Base-by-base conservation (phyloP, 2,888 invertebrate genomes). In the Hypomecis atomaria region DNA sequence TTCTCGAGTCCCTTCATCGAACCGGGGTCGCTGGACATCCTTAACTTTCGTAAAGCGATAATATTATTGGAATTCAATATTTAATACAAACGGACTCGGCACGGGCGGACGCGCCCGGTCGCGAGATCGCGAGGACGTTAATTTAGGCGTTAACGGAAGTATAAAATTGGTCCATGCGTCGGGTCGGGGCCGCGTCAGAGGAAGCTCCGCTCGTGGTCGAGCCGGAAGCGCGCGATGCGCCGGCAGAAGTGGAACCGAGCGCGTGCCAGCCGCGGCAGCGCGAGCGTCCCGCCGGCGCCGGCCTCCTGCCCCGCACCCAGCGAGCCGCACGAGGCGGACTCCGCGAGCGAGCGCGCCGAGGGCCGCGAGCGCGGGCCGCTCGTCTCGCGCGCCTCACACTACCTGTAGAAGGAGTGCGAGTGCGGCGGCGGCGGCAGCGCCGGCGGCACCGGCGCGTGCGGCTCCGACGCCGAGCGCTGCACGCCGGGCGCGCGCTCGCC, bases 391-490 rank as follows among this genome's bases (percentile, higher is more conserved):
- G 88, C 91, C 92, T 89, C 90, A 87, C 91, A 92, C 90, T 91
- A 90, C 87, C 87, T 93, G 79, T 93, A 92, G 83, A 93, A 93
- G 58, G 93, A 93, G 82, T 93, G 92, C 66, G 93, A 93, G 82
- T 93, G 93, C 73, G 93, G 90, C 70, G 93, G 91, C 76, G 93
- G 92, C 63, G 93, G 88, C 81, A 92, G 78, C 73, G 87, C 79
- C 71, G 90, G 86, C 65, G 93, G 90, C 65, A 93, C 87, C 34
- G 94, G 94, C 56, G 94, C 94, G 82, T 94, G 94, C 44, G 94
- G 94, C 81, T 94, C 94, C 72, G 94, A 94, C 49, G 94, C 94
- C 44, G 94, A 94, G 13, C 94, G 91, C 83, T 94, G 94, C 63
- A 94, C 94, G 69, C 94, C 89, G 49, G 93, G 93, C 66, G 94